A percentile compares a stretch with the other conserved stretches of the same genome.
Evolutionary conservation across 2,797 vertebrate species (phyloP).

Genomic region (Scleropages formosus): DNA sequence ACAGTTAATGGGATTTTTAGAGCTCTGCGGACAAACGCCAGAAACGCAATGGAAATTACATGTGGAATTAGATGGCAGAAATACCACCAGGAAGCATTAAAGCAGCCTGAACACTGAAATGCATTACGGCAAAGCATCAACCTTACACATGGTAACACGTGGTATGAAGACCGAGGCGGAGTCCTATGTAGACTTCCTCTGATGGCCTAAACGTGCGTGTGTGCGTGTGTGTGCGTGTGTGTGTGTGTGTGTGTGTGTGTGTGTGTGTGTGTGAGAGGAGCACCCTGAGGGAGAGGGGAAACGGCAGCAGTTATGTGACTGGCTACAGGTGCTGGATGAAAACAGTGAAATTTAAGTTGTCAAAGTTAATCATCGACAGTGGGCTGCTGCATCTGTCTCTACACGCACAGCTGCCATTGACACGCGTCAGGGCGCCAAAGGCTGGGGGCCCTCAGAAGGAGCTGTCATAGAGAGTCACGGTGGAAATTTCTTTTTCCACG

Average conservation of each 20-base stretch:
- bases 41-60: conserved; percentile 8
- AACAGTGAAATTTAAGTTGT: background rate
- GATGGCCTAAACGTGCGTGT: no score
- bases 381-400: background rate
- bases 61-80: background rate
- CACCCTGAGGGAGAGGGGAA: no score
- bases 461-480: no score
- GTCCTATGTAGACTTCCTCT: no score
- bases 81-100: background rate
- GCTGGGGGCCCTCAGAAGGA: background rate
- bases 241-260: no score
- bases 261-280: no score
- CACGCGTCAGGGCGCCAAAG: background rate
- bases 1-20: conserved; percentile 12
- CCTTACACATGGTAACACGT: no score
- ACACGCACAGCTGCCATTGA: background rate
- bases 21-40: background rate
- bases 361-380: conserved; percentile 3
- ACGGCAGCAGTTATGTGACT: background rate
- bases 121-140: background rate
- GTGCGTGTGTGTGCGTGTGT: no score
- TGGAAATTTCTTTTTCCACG: no score
- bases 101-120: background rate
- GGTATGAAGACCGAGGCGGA: background rate
- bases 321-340: background rate